Evolutionary conservation across 2,113 vertebrate genomes (phyloP).

Genomic region (Phyllopteryx taeniolatus): DNA sequence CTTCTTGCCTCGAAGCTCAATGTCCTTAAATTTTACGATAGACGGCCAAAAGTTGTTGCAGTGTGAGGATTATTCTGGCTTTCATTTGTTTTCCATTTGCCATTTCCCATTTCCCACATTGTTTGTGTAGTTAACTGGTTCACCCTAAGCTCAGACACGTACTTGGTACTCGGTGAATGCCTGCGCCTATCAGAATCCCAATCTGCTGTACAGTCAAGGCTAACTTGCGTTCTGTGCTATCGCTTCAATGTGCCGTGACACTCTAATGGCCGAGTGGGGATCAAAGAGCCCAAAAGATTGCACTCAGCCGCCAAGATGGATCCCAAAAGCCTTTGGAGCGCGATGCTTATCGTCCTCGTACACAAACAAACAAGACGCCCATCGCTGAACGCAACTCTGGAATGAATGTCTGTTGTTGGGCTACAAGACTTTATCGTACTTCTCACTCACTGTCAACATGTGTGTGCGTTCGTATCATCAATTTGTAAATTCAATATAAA

Average conservation of each 20-base stretch:
- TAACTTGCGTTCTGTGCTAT: slow-evolving; percentile 61
- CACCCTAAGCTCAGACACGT: slow-evolving; percentile 21
- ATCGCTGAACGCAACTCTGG: slow-evolving; percentile 47
- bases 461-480: slow-evolving; percentile 1
- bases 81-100: background rate
- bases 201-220: slow-evolving; percentile 58
- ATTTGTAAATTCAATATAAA: too few species aligned
- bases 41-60: background rate
- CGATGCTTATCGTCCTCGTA: slow-evolving; percentile 54
- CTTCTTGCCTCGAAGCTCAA: slow-evolving; percentile 33
- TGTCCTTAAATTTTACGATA: background rate
- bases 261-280: slow-evolving; percentile 49
- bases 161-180: slow-evolving; percentile 28
- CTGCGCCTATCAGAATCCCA: slow-evolving; percentile 43
- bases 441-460: background rate
- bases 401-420: slow-evolving; percentile 34
- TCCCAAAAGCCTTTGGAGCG: slow-evolving; percentile 46
- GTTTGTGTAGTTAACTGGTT: slow-evolving; percentile 37
- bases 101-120: slow-evolving; percentile 52
- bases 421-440: slow-evolving; percentile 5
- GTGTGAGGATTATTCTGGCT: background rate
- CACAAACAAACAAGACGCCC: slow-evolving; percentile 65
- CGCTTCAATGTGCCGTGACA: slow-evolving; percentile 62
- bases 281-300: slow-evolving; percentile 66
- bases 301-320: slow-evolving; percentile 49